Conservation (phyloP, 2,888 invertebrate genomes). For the Ecdyonurus torrentis region DNA sequence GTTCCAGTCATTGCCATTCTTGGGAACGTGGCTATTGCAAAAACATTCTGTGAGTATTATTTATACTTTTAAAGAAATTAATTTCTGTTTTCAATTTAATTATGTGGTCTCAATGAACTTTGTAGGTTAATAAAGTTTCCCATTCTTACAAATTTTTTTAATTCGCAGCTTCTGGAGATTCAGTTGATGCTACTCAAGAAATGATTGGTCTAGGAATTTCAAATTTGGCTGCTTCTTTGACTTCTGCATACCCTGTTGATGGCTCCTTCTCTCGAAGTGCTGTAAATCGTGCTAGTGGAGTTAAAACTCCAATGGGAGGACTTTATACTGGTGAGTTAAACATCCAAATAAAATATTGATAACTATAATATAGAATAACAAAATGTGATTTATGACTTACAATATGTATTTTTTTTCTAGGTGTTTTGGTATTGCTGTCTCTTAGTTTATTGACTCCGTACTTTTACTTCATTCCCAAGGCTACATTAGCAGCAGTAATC, state of each 20-base stretch:
- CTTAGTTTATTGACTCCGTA: constrained; percentile 75
- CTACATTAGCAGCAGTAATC: constrained; percentile 79
- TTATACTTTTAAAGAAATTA: constrained; percentile 5
- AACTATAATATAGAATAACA: background rate
- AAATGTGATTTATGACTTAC: background rate
- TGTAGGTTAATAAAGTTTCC: background rate
- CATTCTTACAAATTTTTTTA: background rate
- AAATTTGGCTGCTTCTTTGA: constrained; percentile 74
- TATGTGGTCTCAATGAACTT: background rate
- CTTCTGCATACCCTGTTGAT: constrained; percentile 79
- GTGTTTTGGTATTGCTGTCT: constrained; percentile 62
- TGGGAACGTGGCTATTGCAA: constrained; percentile 90
- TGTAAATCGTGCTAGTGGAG: constrained; percentile 90
- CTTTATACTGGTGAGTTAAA: constrained; percentile 56
- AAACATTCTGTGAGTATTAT: constrained; percentile 60
- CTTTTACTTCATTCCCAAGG: constrained; percentile 79
- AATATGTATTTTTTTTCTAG: constrained; percentile 26
- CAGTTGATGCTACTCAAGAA: constrained; percentile 81
- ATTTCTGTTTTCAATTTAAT: background rate
- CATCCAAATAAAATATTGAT: constrained; percentile 1
- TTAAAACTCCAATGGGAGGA: constrained; percentile 75
- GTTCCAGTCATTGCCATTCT: constrained; percentile 81
- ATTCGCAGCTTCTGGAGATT: constrained; percentile 51
- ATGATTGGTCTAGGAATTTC: constrained; percentile 68
- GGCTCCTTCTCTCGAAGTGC: constrained; percentile 82